Percentiles rank a stretch among this genome's conserved stretches.
These are phyloP conservation scores for Tachypleus tridentatus DNA, from an alignment of 1,140 invertebrate species.

Conservation along the genomic window DNA sequence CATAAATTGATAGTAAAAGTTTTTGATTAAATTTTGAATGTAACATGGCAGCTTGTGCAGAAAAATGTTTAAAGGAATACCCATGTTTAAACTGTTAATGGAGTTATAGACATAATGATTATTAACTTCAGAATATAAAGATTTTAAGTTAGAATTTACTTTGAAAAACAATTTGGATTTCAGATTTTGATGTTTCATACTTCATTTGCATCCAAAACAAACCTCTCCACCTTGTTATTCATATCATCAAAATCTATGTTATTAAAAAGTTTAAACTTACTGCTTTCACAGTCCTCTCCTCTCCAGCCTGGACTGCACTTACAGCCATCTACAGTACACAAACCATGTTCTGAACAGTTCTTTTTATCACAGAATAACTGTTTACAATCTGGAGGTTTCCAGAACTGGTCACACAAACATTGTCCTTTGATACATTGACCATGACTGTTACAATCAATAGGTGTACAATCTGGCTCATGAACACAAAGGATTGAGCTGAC, in stretches of 20 bases:
- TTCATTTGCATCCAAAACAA: not conserved
- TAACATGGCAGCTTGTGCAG: no score
- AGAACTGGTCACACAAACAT: conserved; percentile 30
- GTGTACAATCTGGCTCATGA: conserved; percentile 29
- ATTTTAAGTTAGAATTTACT: no score
- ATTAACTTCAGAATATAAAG: no score
- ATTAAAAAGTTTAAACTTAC: conserved; percentile 1
- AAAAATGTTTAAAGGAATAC: no score
- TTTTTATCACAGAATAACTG: conserved; percentile 26
- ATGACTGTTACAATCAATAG: conserved; percentile 24
- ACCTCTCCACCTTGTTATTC: not conserved
- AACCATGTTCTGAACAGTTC: conserved; percentile 28
- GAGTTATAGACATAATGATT: no score
- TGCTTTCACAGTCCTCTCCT: conserved; percentile 19
- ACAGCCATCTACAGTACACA: conserved; percentile 29
- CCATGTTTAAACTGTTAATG: no score
- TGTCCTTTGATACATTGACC: conserved; percentile 27
- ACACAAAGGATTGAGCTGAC: conserved; percentile 36
- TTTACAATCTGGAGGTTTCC: conserved; percentile 29
- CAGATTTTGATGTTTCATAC: conserved; percentile 5
- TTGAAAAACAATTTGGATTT: conserved; percentile 9
- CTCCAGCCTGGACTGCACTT: conserved; percentile 27
- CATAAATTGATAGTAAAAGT: no score
- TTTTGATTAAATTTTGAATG: no score
- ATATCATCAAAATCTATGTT: not conserved